A percentile compares a stretch with the other conserved stretches of the same genome.
phyloP scores from a whole-genome alignment of 2,797 vertebrate genomes.

The Pogonophryne albipinna region DNA sequence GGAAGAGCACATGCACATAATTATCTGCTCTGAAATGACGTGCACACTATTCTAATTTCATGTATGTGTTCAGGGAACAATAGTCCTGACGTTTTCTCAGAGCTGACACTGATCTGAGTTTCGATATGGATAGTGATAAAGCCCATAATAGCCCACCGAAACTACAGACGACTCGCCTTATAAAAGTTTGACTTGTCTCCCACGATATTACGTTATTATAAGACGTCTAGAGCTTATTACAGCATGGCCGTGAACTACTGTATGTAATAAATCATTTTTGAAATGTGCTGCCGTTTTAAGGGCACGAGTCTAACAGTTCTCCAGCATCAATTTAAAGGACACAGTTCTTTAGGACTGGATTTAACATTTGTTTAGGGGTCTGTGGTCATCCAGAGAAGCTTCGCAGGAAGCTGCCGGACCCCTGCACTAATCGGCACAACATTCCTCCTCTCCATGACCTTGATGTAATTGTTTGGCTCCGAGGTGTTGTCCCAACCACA shows the following conservation, averaged over 20 bases:
- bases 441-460: conserved; percentile 84
- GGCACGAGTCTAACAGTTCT: neutral
- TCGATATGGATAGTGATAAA: conserved; percentile 13
- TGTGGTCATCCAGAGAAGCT: conserved; percentile 12
- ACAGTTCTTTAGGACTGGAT: neutral
- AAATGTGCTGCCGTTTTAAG: neutral
- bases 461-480: conserved; percentile 81
- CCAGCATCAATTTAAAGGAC: too few relatives aligned
- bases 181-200: neutral
- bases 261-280: neutral
- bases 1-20: neutral
- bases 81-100: neutral
- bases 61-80: neutral
- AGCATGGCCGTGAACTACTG: neutral
- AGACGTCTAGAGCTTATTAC: neutral
- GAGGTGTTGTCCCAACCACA: conserved; percentile 72
- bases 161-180: neutral
- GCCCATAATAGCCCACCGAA: neutral
- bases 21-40: neutral
- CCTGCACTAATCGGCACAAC: conserved; percentile 71
- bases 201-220: neutral
- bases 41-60: neutral
- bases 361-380: neutral
- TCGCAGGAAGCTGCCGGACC: conserved; percentile 53
- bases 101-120: conserved; percentile 6